Evolutionary conservation across 2,888 invertebrate genomes (phyloP), one percentile per base, ranked within the genome.

Genomic region (Drosophila sordidapex): DNA sequence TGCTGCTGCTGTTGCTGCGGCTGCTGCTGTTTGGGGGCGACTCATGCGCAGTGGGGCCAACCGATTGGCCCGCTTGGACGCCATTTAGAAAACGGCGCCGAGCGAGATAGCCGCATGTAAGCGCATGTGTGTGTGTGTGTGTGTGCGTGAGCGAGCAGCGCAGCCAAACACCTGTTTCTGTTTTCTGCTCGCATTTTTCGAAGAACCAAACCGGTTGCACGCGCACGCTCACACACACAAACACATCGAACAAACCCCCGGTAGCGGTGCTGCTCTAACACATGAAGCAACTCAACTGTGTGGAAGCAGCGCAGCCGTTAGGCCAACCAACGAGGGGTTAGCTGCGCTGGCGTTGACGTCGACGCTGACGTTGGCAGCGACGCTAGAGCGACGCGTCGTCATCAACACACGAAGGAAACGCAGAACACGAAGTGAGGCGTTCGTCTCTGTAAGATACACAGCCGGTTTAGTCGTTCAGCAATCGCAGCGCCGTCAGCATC

Each of bases 391-490:
- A 15, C 6, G 25, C 46, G 25, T 46, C 46, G 46, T 46, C 25
- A 46, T 15, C 46, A 25, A 8, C 51, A 40, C 49, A 35, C 60
- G 56, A 61, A 66, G 53, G 56, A 40, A 56, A 31, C 52, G 59
- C 51, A n/a, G 48, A 75, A 73, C 61, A 65, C 58, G 61, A 74
- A 63, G 62, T 64, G 68, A 76, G 56, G 51, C 51, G 61, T 57
- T 57, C 43, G 57, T 43, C 15, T 43, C 21, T 21, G 57, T 43
- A 40, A 53, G 62, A 62, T 64, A 70, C 76, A 70, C 77, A 79
- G 79, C 79, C 91, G 91, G 91, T 92, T 93, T 92, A 93, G 93
- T 93, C 92, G 92, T 91, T 92, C 91, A 91, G 90, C 91, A 91
- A 91, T 91, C 92, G 91, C 91, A 91, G 92, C 82, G 86, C 71